phyloP scores from a whole-genome alignment of 37 sponge, comb jelly and placozoan species.

The Dysidea cf. avara region DNA sequence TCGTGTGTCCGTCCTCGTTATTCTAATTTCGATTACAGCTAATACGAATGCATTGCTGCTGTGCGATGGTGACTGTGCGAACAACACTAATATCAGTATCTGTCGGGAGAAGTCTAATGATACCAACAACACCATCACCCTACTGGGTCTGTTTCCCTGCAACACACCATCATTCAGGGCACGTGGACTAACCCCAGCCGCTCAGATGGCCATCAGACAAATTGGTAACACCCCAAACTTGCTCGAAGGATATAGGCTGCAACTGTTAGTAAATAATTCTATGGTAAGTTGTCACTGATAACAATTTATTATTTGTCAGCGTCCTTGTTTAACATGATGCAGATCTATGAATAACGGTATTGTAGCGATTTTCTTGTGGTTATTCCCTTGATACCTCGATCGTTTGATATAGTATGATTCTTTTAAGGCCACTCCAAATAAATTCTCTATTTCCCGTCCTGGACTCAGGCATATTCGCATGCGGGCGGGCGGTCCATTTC shows the following conservation, averaged over 20 bases:
- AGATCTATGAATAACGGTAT: no score
- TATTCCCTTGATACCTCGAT: no score
- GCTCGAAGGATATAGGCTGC: constrained; percentile 30
- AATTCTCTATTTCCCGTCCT: no score
- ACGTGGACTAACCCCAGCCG: constrained; percentile 46
- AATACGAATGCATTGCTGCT: constrained; percentile 2
- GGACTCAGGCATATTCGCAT: no score
- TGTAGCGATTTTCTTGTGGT: no score
- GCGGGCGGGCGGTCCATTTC: no score
- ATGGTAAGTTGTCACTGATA: constrained; percentile 19
- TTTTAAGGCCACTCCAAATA: no score
- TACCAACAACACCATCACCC: background rate
- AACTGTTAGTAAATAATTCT: constrained; percentile 29
- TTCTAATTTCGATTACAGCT: no score
- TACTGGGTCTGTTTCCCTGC: constrained; percentile 60
- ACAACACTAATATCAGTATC: constrained; percentile 7
- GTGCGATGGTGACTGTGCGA: constrained; percentile 31
- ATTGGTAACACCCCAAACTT: background rate
- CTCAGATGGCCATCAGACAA: constrained; percentile 52
- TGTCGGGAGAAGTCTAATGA: background rate
- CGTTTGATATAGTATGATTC: no score
- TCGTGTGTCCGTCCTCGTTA: no score
- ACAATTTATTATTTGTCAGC: no score
- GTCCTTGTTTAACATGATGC: no score
- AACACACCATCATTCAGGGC: constrained; percentile 20